phyloP scores from a whole-genome alignment of 1,140 invertebrate species.

The Charaxes varanes region DNA sequence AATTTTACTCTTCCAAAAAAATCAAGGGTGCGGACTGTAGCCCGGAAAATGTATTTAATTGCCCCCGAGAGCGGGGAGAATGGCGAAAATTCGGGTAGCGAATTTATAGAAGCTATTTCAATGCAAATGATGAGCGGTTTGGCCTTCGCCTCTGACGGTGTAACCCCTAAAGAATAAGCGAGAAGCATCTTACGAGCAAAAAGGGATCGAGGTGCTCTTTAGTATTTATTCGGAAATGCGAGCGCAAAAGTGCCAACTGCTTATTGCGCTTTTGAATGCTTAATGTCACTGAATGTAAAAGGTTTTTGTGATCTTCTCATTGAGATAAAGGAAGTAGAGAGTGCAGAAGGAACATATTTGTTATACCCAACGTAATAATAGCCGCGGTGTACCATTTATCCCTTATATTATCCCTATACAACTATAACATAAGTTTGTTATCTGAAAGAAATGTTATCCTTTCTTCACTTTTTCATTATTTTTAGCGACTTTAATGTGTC shows the following conservation, averaged over 20 bases:
- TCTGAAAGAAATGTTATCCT: too few species aligned
- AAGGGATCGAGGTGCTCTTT: constrained; percentile 41
- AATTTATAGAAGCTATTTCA: constrained; percentile 71
- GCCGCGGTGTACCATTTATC: too few species aligned
- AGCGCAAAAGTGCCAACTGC: constrained; percentile 28
- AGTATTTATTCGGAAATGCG: constrained; percentile 38
- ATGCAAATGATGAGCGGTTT: constrained; percentile 67
- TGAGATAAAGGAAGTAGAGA: too few species aligned
- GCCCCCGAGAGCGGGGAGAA: constrained; percentile 55
- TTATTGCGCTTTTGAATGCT: constrained; percentile 36
- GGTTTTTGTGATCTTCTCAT: too few species aligned
- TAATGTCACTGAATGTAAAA: constrained; percentile 26
- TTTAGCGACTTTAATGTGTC: too few species aligned
- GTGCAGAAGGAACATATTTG: too few species aligned
- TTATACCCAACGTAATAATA: too few species aligned
- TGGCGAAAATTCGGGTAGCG: constrained; percentile 67
- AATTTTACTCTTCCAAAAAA: constrained; percentile 53
- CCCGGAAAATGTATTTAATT: constrained; percentile 67
- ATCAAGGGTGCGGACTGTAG: constrained; percentile 30
- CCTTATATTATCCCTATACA: too few species aligned
- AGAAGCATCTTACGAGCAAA: constrained; percentile 60
- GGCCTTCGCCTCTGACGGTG: constrained; percentile 40
- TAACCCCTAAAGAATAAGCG: constrained; percentile 66
- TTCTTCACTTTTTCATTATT: too few species aligned
- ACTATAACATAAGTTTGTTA: too few species aligned